Conservation (phyloP, 2,888 invertebrate species). For the Athalia circularis region DNA sequence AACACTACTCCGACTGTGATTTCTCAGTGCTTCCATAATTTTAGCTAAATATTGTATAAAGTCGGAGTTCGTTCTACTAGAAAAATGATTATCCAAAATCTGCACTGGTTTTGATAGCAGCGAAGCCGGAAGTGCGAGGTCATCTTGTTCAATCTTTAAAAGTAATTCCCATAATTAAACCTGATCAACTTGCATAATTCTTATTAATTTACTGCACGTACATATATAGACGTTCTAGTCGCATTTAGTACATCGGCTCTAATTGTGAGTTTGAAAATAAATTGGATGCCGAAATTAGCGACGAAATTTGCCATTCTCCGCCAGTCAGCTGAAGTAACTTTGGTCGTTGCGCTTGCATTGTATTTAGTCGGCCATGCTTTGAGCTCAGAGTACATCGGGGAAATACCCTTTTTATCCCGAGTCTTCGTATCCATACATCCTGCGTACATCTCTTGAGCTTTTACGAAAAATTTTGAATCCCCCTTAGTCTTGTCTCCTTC, state of each 20-base stretch:
- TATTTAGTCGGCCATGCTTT: conserved; percentile 16
- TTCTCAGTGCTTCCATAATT: conserved; percentile 18
- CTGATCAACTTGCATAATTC: too few species aligned
- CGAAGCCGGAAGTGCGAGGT: conserved; percentile 17
- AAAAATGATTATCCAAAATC: conserved; percentile 32
- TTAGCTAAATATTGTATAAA: neutral
- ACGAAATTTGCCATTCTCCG: conserved; percentile 22
- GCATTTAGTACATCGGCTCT: conserved; percentile 29
- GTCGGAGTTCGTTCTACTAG: conserved; percentile 19
- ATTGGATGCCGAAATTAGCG: conserved; percentile 36
- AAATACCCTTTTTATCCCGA: conserved; percentile 3
- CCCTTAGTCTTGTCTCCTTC: neutral
- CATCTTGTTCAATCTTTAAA: conserved; percentile 28
- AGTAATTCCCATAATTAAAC: neutral
- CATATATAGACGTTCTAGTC: conserved; percentile 28
- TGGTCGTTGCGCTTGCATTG: neutral
- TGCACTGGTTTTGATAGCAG: conserved; percentile 6
- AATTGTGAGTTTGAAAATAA: conserved; percentile 29
- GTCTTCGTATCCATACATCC: conserved; percentile 14
- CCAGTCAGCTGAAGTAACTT: conserved; percentile 29
- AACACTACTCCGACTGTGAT: neutral
- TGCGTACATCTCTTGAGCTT: conserved; percentile 32
- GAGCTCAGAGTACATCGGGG: neutral
- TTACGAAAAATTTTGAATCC: conserved; percentile 22
- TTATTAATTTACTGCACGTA: conserved; percentile 6